Evolutionary conservation across 1,140 invertebrate genomes (phyloP), one percentile per base, ranked within the genome.

Genomic region (Calephelis nemesis): DNA sequence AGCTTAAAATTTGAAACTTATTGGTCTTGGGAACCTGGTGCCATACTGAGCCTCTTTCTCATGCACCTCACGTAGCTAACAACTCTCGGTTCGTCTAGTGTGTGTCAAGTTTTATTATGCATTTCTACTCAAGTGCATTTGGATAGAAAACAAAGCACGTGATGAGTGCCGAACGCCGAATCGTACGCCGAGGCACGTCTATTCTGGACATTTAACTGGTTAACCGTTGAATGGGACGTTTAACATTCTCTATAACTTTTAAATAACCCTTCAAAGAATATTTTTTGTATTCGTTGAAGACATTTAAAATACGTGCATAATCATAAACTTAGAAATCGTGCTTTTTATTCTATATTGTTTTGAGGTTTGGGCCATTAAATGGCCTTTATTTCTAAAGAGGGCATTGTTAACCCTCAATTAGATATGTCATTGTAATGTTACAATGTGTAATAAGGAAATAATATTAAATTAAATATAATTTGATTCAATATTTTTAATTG

Each of bases 101-200:
- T 60, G 58, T 60, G 58, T 60, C 58, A 60, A 60, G 39, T 60
- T 60, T 60, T 60, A 60, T 60, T 60, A 60, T 60, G 58, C 58
- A 39, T 60, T 60, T 60, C 58, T 60, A 60, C 58, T 60, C 30
- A 60, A 60, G 58, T 60, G 58, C 58, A 60, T 60, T 60, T 60
- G 58, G 58, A 60, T 60, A 58, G 58, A 60, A 60, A n/a, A 60
- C 58, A 60, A 60, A 39, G 58, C 58, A 60, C 58, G 30, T 60
- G 54, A 60, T 39, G 58, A 60, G 58, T 39, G 30, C 58, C 30
- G 19, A 60, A 60, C 58, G 39, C 58, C 58, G 58, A 60, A 60
- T 60, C 39, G 58, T 60, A 60, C 58, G 58, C 58, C 39, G 39
- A 40, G 58, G 30, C 58, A 60, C 58, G 58, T 30, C 39, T 19